Percentiles rank a stretch among this genome's conserved stretches.
These are phyloP conservation scores for Typhlichthys subterraneus DNA, from an alignment of 2,797 vertebrate genomes.

Conservation along the genomic window DNA sequence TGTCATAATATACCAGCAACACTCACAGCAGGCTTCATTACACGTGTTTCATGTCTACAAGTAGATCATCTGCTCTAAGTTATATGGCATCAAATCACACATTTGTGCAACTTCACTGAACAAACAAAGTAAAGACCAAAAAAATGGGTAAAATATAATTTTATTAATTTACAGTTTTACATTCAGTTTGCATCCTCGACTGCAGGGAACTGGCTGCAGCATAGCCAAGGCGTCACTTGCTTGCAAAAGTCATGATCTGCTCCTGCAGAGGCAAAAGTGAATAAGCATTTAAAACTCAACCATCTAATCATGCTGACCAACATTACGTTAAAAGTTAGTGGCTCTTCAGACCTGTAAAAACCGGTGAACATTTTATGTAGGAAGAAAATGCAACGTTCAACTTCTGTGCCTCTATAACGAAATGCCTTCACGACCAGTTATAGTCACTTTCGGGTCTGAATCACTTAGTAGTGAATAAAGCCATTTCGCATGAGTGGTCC, in stretches of 20 bases:
- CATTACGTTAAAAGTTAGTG: slow-evolving; percentile 24
- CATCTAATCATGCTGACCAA: slow-evolving; percentile 21
- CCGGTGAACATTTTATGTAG: slow-evolving; percentile 48
- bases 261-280: slow-evolving; percentile 80
- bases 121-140: not conserved
- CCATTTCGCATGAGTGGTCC: slow-evolving; percentile 78
- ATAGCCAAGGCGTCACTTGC: slow-evolving; percentile 78
- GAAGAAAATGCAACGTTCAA: slow-evolving; percentile 52
- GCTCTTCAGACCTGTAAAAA: slow-evolving; percentile 37
- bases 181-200: slow-evolving; percentile 49
- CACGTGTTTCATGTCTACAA: not conserved
- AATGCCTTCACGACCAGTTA: slow-evolving; percentile 57
- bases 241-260: slow-evolving; percentile 93
- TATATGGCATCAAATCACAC: not conserved
- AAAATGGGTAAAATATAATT: slow-evolving; percentile 69
- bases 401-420: slow-evolving; percentile 41
- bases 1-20: not conserved
- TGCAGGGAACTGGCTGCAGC: slow-evolving; percentile 25
- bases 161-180: slow-evolving; percentile 69
- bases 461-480: slow-evolving; percentile 78
- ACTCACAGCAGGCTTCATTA: not conserved
- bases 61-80: too few species aligned
- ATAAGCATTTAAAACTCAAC: slow-evolving; percentile 30
- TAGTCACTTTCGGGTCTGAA: slow-evolving; percentile 65
- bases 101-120: not conserved